These are phyloP conservation scores for Conchocele bisecta DNA, from an alignment of 2,888 invertebrate species.

Conservation along the genomic window DNA sequence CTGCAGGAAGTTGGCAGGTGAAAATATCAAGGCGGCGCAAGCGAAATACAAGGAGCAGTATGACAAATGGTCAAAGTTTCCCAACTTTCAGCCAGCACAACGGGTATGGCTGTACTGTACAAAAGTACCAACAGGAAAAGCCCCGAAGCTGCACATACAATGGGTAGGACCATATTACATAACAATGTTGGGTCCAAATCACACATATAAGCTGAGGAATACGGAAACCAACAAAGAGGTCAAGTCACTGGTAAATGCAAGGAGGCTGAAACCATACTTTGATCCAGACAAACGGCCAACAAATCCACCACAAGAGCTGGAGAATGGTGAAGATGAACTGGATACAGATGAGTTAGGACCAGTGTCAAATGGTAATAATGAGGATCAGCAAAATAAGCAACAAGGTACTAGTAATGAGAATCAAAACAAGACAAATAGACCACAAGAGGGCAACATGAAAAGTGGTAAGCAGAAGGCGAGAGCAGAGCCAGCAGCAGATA, in stretches of 20 bases:
- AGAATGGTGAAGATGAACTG: too few species aligned
- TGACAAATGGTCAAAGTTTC: slow-evolving; percentile 33
- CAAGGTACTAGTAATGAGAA: too few species aligned
- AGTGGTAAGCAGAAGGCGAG: too few species aligned
- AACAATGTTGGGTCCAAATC: slow-evolving; percentile 9
- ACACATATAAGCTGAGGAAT: slow-evolving; percentile 19
- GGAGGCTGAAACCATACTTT: slow-evolving; percentile 19
- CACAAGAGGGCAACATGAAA: too few species aligned
- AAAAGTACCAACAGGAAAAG: slow-evolving; percentile 21
- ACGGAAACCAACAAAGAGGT: neutral
- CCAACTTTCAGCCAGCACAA: slow-evolving; percentile 29
- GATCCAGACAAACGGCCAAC: too few species aligned
- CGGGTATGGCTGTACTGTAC: slow-evolving; percentile 38
- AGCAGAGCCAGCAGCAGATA: too few species aligned
- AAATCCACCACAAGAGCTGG: too few species aligned
- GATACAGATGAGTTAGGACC: too few species aligned
- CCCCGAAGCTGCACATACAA: slow-evolving; percentile 29
- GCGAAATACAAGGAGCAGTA: slow-evolving; percentile 33
- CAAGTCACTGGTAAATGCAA: slow-evolving; percentile 19
- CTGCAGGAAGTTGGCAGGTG: slow-evolving; percentile 11
- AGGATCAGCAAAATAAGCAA: too few species aligned
- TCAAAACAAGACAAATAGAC: too few species aligned
- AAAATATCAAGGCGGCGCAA: slow-evolving; percentile 23
- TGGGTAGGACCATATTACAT: slow-evolving; percentile 49
- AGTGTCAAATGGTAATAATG: too few species aligned